Base-by-base conservation (phyloP, 2,797 vertebrate genomes). In the Zenarchopterus dispar region DNA sequence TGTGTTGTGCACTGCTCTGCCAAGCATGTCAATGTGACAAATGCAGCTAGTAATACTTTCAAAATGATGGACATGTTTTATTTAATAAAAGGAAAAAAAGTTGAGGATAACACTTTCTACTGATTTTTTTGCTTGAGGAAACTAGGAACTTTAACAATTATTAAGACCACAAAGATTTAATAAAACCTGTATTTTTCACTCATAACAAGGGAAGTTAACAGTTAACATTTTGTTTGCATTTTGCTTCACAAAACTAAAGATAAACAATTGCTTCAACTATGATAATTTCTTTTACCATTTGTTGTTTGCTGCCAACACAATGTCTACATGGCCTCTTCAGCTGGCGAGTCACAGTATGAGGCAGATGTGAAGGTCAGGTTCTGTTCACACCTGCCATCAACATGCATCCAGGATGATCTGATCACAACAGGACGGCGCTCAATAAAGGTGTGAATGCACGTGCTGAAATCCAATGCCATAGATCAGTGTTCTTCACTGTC, bases 21-120 rank as follows among this genome's bases (percentile, higher is more conserved):
- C 62, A 67, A 75, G 79, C 80, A 59, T 70, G 72, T 67, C 72
- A 19, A 31, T 49, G 22, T n/a, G 44, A 56, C 81, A 78, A 87
- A 85, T 86, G 80, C 41, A 60, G 63, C 46, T 8, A 5, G 56
- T 58, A 24, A 71, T 85, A 9, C 62, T 69, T 84, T 54, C 44
- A 67, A 50, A 73, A 80, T 80, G 33, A 36, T 36, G 33, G 84
- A 90, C 83, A 65, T 50, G 70, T 24, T 56, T 15, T 9, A 56
- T 56, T 56, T 77, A 77, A 61, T 45, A 74, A 82, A 71, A 61
- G 67, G 47, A 42, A 44, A 47, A 43, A 57, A n/a, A n/a, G n/a
- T 21, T 31, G 75, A 68, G 53, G 67, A 64, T 57, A 39, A 23
- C 75, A 84, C n/a, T 79, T 67, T 67, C 74, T 82, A 77, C 31